Evolutionary conservation across 2,797 vertebrate genomes (phyloP), one percentile per base, ranked within the genome.

Genomic region (Leptatherina wallacei): DNA sequence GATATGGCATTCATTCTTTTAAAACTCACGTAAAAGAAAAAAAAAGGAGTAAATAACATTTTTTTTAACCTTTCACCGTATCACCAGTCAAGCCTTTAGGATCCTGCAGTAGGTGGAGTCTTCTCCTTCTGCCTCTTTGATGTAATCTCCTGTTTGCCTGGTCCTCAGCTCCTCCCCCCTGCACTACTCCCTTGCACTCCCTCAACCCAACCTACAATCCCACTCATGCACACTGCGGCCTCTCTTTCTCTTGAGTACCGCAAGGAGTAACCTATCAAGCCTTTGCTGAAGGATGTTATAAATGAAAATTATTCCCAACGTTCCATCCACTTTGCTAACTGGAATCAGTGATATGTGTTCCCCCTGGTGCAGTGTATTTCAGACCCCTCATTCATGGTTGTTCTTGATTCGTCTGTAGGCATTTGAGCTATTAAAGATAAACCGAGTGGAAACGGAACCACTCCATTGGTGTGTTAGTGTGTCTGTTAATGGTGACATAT

Each of bases 271-370:
- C 98, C 96, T 99, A 98, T 96, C 94, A 95, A 97, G 96, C 97
- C 97, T 99, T 99, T 98, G 98, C 95, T 99, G 97, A 95, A 98
- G 97, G 98, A 98, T 99, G 97, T 98, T 99, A 98, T 98, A 99
- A 99, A 99, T 98, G 97, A 96, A 97, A 98, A 98, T 99, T 98
- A 98, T 97, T 94, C 95, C 85, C 95, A 94, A 95, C 88, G 94
- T 98, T 98, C 97, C 97, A 76, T 96, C 96, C 92, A 84, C 97
- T 98, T 99, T 99, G 97, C 95, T 92, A 96, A 94, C 94, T 95
- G 95, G 95, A 95, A 72, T 75, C 95, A 95, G 96, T 97, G 97
- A 96, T 97, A 97, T 98, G 97, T 98, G 97, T 94, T 95, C 92
- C 92, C 84, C 91, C 83, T 71, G 70, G 55, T 80, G 62, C 59